Percentiles rank a stretch among this genome's conserved stretches.
Evolutionary conservation across 2,888 invertebrate species (phyloP).

Genomic region (Ecliptopera silaceata): DNA sequence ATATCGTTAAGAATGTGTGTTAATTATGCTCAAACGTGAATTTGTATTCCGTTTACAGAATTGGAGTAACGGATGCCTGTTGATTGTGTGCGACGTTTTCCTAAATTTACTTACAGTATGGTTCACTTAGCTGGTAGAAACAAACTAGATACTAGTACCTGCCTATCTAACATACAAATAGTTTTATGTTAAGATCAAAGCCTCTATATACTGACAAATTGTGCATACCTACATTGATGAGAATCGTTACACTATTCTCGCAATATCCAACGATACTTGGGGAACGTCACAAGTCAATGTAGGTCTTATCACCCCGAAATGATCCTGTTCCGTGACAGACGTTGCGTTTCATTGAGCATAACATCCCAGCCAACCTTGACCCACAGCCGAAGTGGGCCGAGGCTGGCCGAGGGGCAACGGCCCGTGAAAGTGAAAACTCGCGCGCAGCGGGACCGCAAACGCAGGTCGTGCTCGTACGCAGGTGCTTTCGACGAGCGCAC

Average conservation of each 20-base stretch:
- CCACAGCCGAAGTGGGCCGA: conserved; percentile 56
- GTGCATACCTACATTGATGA: background rate
- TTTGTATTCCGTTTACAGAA: conserved; percentile 37
- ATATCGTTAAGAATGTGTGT: conserved; percentile 46
- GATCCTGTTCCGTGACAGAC: conserved; percentile 10
- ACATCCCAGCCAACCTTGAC: conserved; percentile 57
- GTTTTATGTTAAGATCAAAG: background rate
- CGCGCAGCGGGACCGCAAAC: conserved; percentile 48
- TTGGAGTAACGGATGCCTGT: conserved; percentile 19
- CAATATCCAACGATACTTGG: background rate
- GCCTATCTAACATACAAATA: background rate
- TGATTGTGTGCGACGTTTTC: conserved; percentile 12
- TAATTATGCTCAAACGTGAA: conserved; percentile 45
- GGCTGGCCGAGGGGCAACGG: conserved; percentile 59
- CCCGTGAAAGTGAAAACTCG: conserved; percentile 68
- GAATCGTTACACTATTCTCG: background rate
- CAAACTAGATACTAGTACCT: background rate
- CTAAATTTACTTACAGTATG: conserved; percentile 1
- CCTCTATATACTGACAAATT: background rate
- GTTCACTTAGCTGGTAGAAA: background rate
- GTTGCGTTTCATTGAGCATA: conserved; percentile 25
- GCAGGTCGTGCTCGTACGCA: conserved; percentile 41
- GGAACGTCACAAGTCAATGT: background rate
- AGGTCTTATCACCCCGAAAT: conserved; percentile 6
- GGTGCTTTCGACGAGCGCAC: conserved; percentile 46